Conservation (phyloP, 1,140 invertebrate genomes). For the Pogonus chalceus region DNA sequence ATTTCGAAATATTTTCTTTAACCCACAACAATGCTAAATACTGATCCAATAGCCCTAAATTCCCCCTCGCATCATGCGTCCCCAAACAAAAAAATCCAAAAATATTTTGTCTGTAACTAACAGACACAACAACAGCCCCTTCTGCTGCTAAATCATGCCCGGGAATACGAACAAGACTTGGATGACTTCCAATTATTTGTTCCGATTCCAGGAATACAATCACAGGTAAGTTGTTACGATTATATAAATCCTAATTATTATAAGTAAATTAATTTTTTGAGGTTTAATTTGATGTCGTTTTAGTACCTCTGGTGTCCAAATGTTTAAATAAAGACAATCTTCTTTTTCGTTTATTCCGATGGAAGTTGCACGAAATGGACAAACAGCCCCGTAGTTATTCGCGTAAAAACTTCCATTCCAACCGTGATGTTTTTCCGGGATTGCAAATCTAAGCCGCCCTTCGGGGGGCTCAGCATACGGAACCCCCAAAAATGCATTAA, state of each 20-base stretch:
- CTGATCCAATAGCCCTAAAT: slow-evolving; percentile 62
- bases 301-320: slow-evolving; percentile 46
- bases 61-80: slow-evolving; percentile 46
- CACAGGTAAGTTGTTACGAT: slow-evolving; percentile 44
- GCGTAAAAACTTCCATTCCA: slow-evolving; percentile 40
- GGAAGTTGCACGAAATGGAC: slow-evolving; percentile 35
- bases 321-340: slow-evolving; percentile 44
- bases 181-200: slow-evolving; percentile 36
- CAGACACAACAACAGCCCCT: slow-evolving; percentile 51
- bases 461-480: slow-evolving; percentile 56
- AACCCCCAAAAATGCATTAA: slow-evolving; percentile 54
- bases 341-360: slow-evolving; percentile 31
- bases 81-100: slow-evolving; percentile 61
- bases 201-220: slow-evolving; percentile 49
- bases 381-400: slow-evolving; percentile 37
- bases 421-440: slow-evolving; percentile 37
- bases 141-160: slow-evolving; percentile 56
- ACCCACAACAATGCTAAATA: slow-evolving; percentile 62
- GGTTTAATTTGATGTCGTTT: slow-evolving; percentile 9
- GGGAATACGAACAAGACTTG: slow-evolving; percentile 36
- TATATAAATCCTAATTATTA: slow-evolving; percentile 42
- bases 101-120: slow-evolving; percentile 52
- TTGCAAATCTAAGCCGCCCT: slow-evolving; percentile 47
- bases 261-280: slow-evolving; percentile 40
- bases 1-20: slow-evolving; percentile 54